Conservation (phyloP, 2,888 invertebrate species). For the Drosophila fungiperda region DNA sequence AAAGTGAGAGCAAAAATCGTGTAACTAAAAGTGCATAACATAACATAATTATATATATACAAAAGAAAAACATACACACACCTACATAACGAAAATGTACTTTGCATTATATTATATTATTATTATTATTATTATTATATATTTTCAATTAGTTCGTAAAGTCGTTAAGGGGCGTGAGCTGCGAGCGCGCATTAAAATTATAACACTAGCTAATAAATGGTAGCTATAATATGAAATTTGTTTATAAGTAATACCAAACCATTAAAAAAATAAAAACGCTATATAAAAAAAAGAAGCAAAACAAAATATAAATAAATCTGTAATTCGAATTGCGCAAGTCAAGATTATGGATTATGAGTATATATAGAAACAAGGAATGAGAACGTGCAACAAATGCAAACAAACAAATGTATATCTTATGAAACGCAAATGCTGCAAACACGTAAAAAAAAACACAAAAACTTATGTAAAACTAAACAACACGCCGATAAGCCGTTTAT, state of each 20-base stretch:
- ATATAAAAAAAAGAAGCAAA: constrained; percentile 23
- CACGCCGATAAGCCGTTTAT: constrained; percentile 34
- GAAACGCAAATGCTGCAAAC: constrained; percentile 42
- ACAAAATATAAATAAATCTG: constrained; percentile 6
- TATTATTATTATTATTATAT: constrained; percentile 32
- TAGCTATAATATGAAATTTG: constrained; percentile 80
- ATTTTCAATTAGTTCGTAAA: constrained; percentile 54
- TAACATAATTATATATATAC: constrained; percentile 4
- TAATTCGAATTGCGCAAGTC: constrained; percentile 62
- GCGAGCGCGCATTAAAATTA: constrained; percentile 65
- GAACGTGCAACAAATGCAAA: constrained; percentile 31
- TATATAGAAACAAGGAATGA: constrained; percentile 23
- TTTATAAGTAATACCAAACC: constrained; percentile 79
- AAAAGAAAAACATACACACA: constrained; percentile 7
- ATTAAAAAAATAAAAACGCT: constrained; percentile 44
- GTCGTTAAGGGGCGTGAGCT: constrained; percentile 59
- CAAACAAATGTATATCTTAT: constrained; percentile 65
- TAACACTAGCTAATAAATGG: constrained; percentile 79
- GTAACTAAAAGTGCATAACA: constrained; percentile 45
- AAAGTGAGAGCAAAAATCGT: constrained; percentile 10
- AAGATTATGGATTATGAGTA: constrained; percentile 36
- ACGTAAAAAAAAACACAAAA: constrained; percentile 32
- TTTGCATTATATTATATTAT: constrained; percentile 47
- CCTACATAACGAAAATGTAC: constrained; percentile 42
- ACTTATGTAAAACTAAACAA: constrained; percentile 52